Conservation (phyloP, 2,113 vertebrate genomes). For the Corynorhinus townsendii region DNA sequence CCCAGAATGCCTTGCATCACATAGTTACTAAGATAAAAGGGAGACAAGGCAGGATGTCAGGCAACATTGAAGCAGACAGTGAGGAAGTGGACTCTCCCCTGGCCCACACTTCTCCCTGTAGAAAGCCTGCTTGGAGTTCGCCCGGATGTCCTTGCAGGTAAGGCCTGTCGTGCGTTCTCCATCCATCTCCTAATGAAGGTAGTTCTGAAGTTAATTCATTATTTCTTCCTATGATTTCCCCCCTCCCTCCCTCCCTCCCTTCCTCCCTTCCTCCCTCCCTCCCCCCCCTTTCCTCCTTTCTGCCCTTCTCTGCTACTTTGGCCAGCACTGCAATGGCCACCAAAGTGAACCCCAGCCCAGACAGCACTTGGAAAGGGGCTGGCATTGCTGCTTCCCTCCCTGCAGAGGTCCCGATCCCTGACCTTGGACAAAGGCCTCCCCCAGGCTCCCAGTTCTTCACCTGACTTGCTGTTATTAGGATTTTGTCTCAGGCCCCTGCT, state of each 20-base stretch:
- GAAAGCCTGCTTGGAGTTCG: not conserved
- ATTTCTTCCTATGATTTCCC: not conserved
- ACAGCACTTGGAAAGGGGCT: not conserved
- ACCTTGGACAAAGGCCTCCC: not conserved
- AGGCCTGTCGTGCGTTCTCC: not conserved
- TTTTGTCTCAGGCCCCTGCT: not conserved
- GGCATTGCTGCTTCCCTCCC: not conserved
- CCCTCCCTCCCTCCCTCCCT: not conserved
- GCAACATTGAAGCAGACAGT: not conserved
- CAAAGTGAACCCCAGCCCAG: not conserved
- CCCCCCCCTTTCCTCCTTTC: not conserved
- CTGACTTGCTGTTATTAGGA: not conserved
- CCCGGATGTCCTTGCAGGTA: not conserved
- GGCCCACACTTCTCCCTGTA: not conserved
- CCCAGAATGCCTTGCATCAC: not conserved
- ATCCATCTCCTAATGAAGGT: not conserved
- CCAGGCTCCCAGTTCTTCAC: not conserved
- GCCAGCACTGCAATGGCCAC: not conserved
- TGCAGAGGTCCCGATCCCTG: not conserved
- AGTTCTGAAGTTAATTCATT: not conserved
- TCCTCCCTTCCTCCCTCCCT: too few relatives aligned
- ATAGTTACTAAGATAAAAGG: not conserved
- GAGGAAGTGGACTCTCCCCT: not conserved
- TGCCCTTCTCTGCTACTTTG: not conserved
- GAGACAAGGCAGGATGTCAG: not conserved